Base-by-base conservation (phyloP, 2,113 vertebrate species). In the Fulica atra region DNA sequence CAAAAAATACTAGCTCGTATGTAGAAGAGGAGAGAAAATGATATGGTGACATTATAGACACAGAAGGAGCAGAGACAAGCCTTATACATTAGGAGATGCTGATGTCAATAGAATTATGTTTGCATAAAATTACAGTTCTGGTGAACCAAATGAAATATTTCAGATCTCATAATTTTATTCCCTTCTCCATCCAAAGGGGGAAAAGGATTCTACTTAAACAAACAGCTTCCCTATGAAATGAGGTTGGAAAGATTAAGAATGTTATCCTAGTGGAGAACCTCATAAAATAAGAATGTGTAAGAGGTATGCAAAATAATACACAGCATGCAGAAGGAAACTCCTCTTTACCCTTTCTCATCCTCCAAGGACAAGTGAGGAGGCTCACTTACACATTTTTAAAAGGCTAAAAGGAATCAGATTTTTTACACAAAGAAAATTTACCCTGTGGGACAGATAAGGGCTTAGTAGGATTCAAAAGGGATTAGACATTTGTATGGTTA, bases 401-500 rank as follows among this genome's bases (percentile, higher is more conserved):
- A 85, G 40, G 42, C 86, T 91, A 26, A 84, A 87, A 85, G 70
- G 50, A 87, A 92, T 61, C 86, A 38, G 94, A 53, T 36, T 26
- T 86, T 86, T 89, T 72, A 79, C 84, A 96, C 73, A 94, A 91
- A 91, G 94, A 81, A 89, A 95, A 95, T 91, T 87, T 82, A 72
- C 93, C 84, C 93, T 17, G 86, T 57, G 95, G 93, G 91, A 79
- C 84, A 94, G 94, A 96, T 89, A 96, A 91, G 66, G 65, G 63
- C 64, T 96, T 85, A 76, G 93, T 40, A 65, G 91, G 91, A 92
- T 89, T 95, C 91, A 89, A 76, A 97, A 57, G 61, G 86, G 86
- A 95, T 96, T 95, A 95, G 91, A 95, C 94, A 69, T 96, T 97
- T 96, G 77, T 91, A 10, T 83, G 94, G 88, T 51, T 94, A 96